These are phyloP conservation scores for Pemphredon lugubris DNA, from an alignment of 2,888 invertebrate genomes.

Conservation along the genomic window DNA sequence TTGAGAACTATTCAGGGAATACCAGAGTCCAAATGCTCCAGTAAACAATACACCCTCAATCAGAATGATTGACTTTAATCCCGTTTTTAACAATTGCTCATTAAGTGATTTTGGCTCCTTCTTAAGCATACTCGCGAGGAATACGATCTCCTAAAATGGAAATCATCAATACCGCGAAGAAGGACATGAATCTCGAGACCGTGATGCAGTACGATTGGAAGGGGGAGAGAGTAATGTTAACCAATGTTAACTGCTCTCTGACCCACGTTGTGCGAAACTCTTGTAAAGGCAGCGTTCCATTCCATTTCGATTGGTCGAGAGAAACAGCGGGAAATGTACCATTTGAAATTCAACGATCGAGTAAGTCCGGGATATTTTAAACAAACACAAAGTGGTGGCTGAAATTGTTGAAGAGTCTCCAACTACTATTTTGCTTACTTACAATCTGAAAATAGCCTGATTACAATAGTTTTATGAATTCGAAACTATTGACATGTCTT, in stretches of 20 bases:
- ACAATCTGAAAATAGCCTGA: too few relatives aligned
- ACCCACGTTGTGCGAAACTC: slow-evolving; percentile 27
- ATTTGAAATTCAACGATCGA: too few relatives aligned
- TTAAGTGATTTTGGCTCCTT: slow-evolving; percentile 84
- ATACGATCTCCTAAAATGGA: slow-evolving; percentile 78
- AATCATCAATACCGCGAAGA: slow-evolving; percentile 73
- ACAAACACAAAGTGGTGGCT: too few relatives aligned
- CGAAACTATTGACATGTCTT: too few relatives aligned
- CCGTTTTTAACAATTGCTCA: slow-evolving; percentile 78
- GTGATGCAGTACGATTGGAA: slow-evolving; percentile 60
- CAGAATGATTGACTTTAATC: slow-evolving; percentile 83
- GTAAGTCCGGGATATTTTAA: too few relatives aligned
- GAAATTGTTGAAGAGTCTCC: too few relatives aligned
- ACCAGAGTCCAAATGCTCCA: slow-evolving; percentile 85
- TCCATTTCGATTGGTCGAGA: slow-evolving; percentile 29
- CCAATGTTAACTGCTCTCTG: slow-evolving; percentile 23
- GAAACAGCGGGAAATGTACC: slow-evolving; percentile 36
- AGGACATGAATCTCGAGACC: slow-evolving; percentile 67
- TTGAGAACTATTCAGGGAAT: slow-evolving; percentile 87
- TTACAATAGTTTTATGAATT: too few relatives aligned
- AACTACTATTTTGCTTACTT: too few relatives aligned
- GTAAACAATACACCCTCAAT: slow-evolving; percentile 84
- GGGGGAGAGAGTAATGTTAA: slow-evolving; percentile 16
- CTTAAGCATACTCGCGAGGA: slow-evolving; percentile 84
- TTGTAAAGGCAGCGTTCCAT: slow-evolving; percentile 5